Percentiles rank a stretch among this genome's conserved stretches.
These are phyloP conservation scores for Eumerus sabulonum DNA, from an alignment of 2,888 invertebrate genomes.

Conservation along the genomic window DNA sequence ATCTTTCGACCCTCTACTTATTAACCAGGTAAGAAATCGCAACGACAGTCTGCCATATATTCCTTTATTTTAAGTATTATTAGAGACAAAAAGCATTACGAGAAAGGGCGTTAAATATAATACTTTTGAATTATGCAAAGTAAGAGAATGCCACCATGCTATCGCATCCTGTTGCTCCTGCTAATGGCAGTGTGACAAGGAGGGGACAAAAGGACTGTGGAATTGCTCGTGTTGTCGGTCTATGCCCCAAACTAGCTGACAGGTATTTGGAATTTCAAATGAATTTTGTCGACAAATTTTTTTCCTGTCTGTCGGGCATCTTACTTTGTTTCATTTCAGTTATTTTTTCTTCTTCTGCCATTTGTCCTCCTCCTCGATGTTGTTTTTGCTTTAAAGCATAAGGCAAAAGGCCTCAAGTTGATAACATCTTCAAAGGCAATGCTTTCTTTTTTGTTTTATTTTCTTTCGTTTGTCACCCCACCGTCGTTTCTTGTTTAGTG, in stretches of 20 bases:
- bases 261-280: constrained; percentile 67
- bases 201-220: too few species aligned
- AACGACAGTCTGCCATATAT: too few species aligned
- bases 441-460: constrained; percentile 45
- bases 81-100: constrained; percentile 13
- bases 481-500: neutral
- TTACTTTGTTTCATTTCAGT: constrained; percentile 7
- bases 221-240: constrained; percentile 22
- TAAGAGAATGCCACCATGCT: constrained; percentile 35
- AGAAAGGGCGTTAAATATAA: constrained; percentile 63
- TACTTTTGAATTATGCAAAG: constrained; percentile 64
- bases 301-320: constrained; percentile 50
- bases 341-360: neutral
- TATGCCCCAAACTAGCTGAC: constrained; percentile 42
- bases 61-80: too few species aligned
- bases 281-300: constrained; percentile 65
- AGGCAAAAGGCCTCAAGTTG: constrained; percentile 56
- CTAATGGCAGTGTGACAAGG: too few species aligned
- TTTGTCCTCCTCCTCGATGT: constrained; percentile 1
- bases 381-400: constrained; percentile 10
- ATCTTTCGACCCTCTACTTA: too few species aligned
- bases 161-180: constrained; percentile 45
- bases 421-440: constrained; percentile 68
- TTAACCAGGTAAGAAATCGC: too few species aligned
- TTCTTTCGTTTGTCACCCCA: neutral